Evolutionary conservation across 2,113 vertebrate species (phyloP).

Genomic region (Pongo abelii): DNA sequence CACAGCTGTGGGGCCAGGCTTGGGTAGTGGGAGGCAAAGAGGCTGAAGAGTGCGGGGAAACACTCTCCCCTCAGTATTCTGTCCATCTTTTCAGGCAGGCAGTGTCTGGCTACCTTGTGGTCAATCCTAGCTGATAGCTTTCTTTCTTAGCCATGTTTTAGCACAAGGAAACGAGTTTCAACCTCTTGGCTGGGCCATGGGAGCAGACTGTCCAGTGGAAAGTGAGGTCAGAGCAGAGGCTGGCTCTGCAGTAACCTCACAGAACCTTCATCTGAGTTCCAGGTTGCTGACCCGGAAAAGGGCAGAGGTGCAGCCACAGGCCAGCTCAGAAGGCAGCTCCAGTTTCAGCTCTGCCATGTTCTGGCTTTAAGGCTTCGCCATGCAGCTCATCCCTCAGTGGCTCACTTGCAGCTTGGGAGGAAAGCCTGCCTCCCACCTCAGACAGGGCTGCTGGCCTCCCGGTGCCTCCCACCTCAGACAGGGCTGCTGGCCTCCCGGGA

Average conservation of each 20-base stretch:
- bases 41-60: background rate
- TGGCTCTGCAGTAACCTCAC: background rate
- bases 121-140: background rate
- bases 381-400: background rate
- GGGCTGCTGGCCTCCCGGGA: no score
- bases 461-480: rapidly evolving
- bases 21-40: no score
- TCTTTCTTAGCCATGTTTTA: background rate
- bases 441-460: rapidly evolving
- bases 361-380: background rate
- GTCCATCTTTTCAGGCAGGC: background rate
- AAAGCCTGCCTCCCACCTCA: rapidly evolving
- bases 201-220: no score
- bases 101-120: background rate
- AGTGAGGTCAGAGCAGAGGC: background rate
- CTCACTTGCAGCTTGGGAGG: background rate
- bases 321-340: background rate
- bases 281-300: no score
- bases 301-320: rapidly evolving
- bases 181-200: background rate
- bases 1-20: background rate
- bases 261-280: background rate
- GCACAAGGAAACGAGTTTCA: background rate
- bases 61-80: background rate
- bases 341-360: background rate